Base-by-base conservation (phyloP, 2,797 vertebrate genomes). In the Cirrhinus molitorella region DNA sequence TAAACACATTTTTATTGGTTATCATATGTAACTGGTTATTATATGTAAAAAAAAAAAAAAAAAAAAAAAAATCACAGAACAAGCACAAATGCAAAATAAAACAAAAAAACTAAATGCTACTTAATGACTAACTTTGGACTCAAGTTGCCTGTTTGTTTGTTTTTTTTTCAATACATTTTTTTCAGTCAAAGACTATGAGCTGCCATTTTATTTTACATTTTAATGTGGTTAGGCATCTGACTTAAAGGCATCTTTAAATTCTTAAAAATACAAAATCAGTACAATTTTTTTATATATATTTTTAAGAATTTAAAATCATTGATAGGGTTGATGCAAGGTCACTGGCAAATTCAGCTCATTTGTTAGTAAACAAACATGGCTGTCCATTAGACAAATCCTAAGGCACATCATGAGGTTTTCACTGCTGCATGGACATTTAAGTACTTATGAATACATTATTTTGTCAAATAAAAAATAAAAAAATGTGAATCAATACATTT, bases 391-490 rank as follows among this genome's bases (percentile, higher is more conserved):
- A 49, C 43, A 23, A 45, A 51, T 65, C 9, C 13, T 28, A 72
- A 83, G 75, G 76, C 75, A 83, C 75, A 78, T 79, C 21, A 74
- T 45, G 25, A 73, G 47, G 12, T 63, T 43, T 49, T 84, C 57
- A 73, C 45, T 47, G 55, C 45, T 79, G 67, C 43, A 10, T 28
- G 17, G 28, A 6, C 28, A 72, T 10, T 34, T 45, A 5, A 17
- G 19, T 17, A 40, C 16, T 61, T 37, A 47, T 66, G 53, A 59
- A 85, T 72, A 45, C 23, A 34, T 72, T 21, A 17, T 4, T 19
- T 45, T 28, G 17, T 7, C 61, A 61, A 47, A 51, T n/a, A 49
- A 57, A 4, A 6, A 34, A 43, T 19, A 28, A 13, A 31, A 72
- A 59, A 59, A 31, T 13, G 14, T 12, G 5, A 67, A 43, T 25